Percentiles rank a stretch among this genome's conserved stretches.
These are phyloP conservation scores for Taeniopygia guttata DNA, from an alignment of 2,797 vertebrate genomes.

Conservation along the genomic window DNA sequence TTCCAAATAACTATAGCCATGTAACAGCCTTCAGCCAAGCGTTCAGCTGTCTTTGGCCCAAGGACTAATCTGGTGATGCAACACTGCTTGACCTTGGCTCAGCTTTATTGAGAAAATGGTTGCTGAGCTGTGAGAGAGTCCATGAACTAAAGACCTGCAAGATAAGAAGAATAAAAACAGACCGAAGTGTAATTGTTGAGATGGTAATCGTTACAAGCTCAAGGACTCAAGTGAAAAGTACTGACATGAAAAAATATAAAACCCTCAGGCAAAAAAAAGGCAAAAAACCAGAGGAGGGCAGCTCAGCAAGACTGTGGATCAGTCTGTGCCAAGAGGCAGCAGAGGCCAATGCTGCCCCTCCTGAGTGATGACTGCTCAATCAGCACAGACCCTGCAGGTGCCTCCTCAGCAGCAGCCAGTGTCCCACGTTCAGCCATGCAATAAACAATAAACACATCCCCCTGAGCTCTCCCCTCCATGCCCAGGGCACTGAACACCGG, in stretches of 20 bases:
- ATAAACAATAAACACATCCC: neutral
- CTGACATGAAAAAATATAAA: constrained; percentile 39
- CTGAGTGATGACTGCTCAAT: neutral
- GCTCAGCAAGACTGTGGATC: neutral
- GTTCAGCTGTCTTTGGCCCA: neutral
- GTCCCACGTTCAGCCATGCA: neutral
- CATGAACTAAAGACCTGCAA: neutral
- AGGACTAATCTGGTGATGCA: constrained; percentile 5
- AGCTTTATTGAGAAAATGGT: neutral
- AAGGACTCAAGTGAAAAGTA: constrained; percentile 31
- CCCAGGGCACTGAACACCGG: neutral
- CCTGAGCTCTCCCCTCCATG: neutral
- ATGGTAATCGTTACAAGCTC: neutral
- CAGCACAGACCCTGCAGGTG: neutral
- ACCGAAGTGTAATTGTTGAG: neutral
- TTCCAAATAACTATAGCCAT: neutral
- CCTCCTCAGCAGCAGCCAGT: neutral
- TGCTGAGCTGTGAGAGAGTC: constrained; percentile 1
- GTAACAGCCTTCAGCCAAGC: neutral
- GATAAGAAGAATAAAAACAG: constrained; percentile 13
- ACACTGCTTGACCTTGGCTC: constrained; percentile 33
- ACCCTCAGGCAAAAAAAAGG: neutral
- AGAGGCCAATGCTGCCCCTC: neutral
- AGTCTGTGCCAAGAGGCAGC: neutral
- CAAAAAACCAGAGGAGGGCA: neutral